Base-by-base conservation (phyloP, 1,140 invertebrate species). In the Neodiprion lecontei region DNA sequence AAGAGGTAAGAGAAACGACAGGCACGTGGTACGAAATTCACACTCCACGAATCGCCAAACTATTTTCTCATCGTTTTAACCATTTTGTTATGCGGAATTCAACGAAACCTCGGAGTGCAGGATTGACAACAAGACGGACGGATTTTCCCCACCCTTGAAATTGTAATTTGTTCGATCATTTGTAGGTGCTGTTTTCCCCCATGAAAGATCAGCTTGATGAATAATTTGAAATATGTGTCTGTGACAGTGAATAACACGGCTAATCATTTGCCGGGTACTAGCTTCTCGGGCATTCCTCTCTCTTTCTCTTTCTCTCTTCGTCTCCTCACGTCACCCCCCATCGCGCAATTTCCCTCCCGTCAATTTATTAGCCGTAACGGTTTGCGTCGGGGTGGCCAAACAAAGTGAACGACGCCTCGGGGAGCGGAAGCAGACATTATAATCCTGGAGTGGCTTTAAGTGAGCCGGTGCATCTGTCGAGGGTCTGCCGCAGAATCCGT, bases 361-460 rank as follows among this genome's bases (percentile, higher is more conserved):
- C 53, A 61, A 61, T 61, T 61, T 61, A 61, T 61, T 61, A 61
- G 53, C 53, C 53, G 53, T 61, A 61, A 61, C 53, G 53, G 53
- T 61, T 61, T 61, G 53, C 53, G 53, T 17, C 53, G 53, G 53
- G 53, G 53, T 61, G 53, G n/a, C 53, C 53, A 61, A 61, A 61
- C 53, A 61, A 61, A 61, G 53, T 61, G 53, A 61, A 61, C 53
- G 53, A 61, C 53, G 53, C 53, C 53, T 61, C 53, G 53, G 53
- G 53, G 53, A 61, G 53, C 53, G 8, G 53, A 61, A 61, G 53
- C 53, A 17, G 53, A 61, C 53, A 61, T 61, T 61, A 61, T 61
- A 61, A 61, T 61, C 53, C 53, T 61, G 53, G 53, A 61, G 53
- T 61, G 53, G 53, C 53, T 61, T 61, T 61, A 61, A 61, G 53